Percentiles rank a stretch among this genome's conserved stretches.
Evolutionary conservation across 2,797 vertebrate species (phyloP).

Genomic region (Xiphorhynchus erythropygius): DNA sequence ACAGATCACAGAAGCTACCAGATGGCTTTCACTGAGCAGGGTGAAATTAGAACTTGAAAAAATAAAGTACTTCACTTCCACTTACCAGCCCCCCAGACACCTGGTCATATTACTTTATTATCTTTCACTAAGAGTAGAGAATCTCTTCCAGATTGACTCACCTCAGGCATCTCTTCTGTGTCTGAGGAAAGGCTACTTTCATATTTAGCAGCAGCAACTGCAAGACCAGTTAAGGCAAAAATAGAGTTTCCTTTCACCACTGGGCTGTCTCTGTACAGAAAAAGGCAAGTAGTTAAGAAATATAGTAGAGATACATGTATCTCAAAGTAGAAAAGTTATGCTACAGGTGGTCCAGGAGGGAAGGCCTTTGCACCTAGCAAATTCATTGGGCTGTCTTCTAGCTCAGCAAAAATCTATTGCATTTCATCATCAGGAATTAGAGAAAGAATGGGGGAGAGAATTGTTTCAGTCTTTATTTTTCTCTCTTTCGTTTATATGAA

Average conservation of each 20-base stretch:
- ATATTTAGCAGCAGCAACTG: slow-evolving; percentile 85
- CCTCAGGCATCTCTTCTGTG: slow-evolving; percentile 77
- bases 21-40: not conserved
- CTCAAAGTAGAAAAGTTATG: not conserved
- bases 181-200: slow-evolving; percentile 88
- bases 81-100: not conserved
- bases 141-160: slow-evolving; percentile 61
- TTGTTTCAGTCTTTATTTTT: not conserved
- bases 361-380: not conserved
- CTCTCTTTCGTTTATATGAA: not conserved
- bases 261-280: slow-evolving; percentile 86
- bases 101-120: not conserved
- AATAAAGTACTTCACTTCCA: not conserved
- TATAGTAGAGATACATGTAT: fast-evolving
- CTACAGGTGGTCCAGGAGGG: not conserved
- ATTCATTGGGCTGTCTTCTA: not conserved
- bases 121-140: not conserved
- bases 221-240: slow-evolving; percentile 89
- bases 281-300: not conserved
- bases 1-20: not conserved
- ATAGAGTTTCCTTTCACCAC: slow-evolving; percentile 94
- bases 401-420: not conserved
- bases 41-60: not conserved
- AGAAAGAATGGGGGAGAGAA: not conserved
- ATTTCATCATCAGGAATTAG: not conserved